A percentile compares a stretch with the other conserved stretches of the same genome.
Evolutionary conservation across 2,797 vertebrate genomes (phyloP).

Genomic region (Ciconia nigra): DNA sequence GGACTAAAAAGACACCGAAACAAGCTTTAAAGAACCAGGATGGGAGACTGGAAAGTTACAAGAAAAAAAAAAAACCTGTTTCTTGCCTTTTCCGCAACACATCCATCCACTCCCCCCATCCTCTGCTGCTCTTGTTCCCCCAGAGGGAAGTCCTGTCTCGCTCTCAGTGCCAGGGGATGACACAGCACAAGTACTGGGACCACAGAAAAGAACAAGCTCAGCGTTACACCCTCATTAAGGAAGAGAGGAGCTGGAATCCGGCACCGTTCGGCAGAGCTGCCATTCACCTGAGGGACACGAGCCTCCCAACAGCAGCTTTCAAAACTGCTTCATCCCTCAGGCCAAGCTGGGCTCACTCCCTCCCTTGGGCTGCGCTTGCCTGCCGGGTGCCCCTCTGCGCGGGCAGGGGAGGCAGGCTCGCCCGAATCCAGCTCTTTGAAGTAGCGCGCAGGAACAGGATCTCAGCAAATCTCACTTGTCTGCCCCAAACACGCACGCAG

Average conservation of each 20-base stretch:
- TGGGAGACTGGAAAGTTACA: neutral
- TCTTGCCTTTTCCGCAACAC: neutral
- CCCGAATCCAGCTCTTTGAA: neutral
- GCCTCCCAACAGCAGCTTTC: neutral
- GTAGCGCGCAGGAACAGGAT: neutral
- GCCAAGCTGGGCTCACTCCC: neutral
- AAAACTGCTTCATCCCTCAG: neutral
- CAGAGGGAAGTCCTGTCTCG: neutral
- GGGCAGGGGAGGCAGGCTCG: neutral
- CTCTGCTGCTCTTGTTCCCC: neutral
- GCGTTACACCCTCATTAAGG: neutral
- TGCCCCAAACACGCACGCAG: neutral
- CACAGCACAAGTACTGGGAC: neutral
- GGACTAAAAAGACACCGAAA: neutral
- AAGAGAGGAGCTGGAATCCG: neutral
- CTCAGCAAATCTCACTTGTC: neutral
- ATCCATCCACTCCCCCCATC: neutral
- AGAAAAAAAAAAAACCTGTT: neutral
- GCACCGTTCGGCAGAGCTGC: neutral
- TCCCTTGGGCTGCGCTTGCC: neutral
- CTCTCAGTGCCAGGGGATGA: neutral
- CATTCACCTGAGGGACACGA: neutral
- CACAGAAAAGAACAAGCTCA: neutral
- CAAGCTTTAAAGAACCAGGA: neutral
- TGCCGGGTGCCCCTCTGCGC: neutral